Evolutionary conservation across 2,888 invertebrate genomes (phyloP).

Genomic region (Lepidochrysops patricia): DNA sequence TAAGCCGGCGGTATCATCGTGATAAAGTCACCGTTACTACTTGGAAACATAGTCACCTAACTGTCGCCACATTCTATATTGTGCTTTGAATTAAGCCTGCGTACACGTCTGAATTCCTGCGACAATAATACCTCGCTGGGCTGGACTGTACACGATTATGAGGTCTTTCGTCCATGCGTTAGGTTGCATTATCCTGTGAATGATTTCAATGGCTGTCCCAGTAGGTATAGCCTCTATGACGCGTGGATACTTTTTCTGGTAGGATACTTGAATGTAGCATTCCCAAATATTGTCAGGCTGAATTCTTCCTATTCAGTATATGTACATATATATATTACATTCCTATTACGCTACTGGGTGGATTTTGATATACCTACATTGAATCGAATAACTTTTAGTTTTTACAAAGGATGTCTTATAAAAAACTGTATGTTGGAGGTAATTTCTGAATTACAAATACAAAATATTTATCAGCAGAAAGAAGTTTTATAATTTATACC

Average conservation of each 20-base stretch:
- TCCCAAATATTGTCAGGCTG: constrained; percentile 4
- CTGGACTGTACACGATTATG: not conserved
- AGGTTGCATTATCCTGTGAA: not conserved
- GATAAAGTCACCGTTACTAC: constrained; percentile 43
- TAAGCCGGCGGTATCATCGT: constrained; percentile 22
- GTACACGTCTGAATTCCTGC: constrained; percentile 26
- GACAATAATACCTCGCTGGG: not conserved
- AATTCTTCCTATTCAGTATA: no score
- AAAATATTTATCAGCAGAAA: no score
- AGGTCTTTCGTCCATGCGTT: not conserved
- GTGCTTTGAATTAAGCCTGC: constrained; percentile 31
- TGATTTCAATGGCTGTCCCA: not conserved
- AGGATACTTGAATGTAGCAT: not conserved
- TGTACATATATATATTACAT: not conserved
- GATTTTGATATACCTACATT: not conserved
- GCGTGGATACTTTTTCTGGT: constrained; percentile 12
- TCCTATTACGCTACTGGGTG: no score
- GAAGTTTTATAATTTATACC: no score
- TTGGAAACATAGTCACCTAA: constrained; percentile 40
- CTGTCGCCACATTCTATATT: constrained; percentile 50
- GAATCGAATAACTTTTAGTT: no score
- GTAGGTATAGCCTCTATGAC: constrained; percentile 20
- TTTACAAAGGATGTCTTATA: no score
- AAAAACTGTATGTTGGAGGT: no score
- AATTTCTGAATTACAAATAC: no score